These are phyloP conservation scores for Stylophora pistillata DNA, from an alignment of 64 coral and sea anemone species.

Conservation along the genomic window DNA sequence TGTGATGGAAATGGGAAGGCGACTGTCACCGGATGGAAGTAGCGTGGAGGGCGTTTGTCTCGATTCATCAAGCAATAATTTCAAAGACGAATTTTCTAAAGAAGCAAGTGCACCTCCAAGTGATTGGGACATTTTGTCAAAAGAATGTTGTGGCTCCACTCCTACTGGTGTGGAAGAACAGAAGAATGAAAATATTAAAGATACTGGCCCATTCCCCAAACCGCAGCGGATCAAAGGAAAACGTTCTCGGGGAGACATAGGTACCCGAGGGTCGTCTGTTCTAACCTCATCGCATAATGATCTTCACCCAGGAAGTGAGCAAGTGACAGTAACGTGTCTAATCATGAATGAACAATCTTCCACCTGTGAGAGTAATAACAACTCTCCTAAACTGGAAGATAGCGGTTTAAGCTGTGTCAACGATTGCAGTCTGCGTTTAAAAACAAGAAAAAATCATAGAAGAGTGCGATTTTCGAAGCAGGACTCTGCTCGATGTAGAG, in stretches of 20 bases:
- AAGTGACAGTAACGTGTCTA: neutral
- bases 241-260: neutral
- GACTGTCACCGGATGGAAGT: constrained; percentile 34
- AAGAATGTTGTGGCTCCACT: neutral
- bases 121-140: neutral
- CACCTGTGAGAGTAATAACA: neutral
- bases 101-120: neutral
- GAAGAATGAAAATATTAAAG: neutral
- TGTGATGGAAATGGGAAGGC: neutral
- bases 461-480: constrained; percentile 5
- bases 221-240: constrained; percentile 10
- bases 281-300: neutral
- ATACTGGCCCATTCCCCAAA: neutral
- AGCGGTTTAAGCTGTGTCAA: neutral
- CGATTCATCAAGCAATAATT: neutral
- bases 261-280: neutral
- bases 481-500: neutral
- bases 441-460: neutral
- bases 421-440: neutral
- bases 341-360: neutral
- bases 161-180: neutral
- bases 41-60: constrained; percentile 13
- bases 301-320: neutral
- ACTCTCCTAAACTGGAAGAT: neutral
- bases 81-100: neutral